Evolutionary conservation across 2,113 vertebrate genomes (phyloP).

Genomic region (Carlito syrichta): DNA sequence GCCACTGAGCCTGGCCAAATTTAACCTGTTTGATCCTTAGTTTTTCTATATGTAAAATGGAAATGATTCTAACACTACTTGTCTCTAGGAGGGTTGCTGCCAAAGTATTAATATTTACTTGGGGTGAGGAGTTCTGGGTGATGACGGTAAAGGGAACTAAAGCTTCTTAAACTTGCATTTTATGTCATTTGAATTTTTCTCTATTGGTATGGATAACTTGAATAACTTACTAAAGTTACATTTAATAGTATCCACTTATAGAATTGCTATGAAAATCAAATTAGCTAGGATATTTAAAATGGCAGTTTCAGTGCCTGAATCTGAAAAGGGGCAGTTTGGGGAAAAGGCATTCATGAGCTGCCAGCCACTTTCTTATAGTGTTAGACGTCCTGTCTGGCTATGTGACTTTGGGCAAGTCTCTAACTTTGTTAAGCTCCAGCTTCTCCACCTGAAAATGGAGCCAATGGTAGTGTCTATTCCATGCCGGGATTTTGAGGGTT

Average conservation of each 20-base stretch:
- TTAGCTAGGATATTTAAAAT: constrained; percentile 30
- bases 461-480: not conserved
- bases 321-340: not conserved
- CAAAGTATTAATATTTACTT: not conserved
- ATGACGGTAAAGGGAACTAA: not conserved
- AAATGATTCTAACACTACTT: not conserved
- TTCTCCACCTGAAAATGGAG: not conserved
- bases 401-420: not conserved
- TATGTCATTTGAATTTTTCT: constrained; percentile 9
- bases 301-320: not conserved
- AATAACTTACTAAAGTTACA: constrained; percentile 18
- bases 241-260: not conserved
- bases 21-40: not conserved
- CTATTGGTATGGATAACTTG: not conserved
- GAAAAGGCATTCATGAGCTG: constrained; percentile 3
- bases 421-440: not conserved
- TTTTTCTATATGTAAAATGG: constrained; percentile 4
- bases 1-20: not conserved
- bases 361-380: not conserved
- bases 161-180: constrained; percentile 42
- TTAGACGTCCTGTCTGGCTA: not conserved
- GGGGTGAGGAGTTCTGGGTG: not conserved
- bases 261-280: not conserved
- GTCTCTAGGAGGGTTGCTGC: not conserved
- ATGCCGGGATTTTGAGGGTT: not conserved